Percentiles rank a stretch among this genome's conserved stretches.
phyloP scores from a whole-genome alignment of 2,797 vertebrate species.

The Bradypodion pumilum region DNA sequence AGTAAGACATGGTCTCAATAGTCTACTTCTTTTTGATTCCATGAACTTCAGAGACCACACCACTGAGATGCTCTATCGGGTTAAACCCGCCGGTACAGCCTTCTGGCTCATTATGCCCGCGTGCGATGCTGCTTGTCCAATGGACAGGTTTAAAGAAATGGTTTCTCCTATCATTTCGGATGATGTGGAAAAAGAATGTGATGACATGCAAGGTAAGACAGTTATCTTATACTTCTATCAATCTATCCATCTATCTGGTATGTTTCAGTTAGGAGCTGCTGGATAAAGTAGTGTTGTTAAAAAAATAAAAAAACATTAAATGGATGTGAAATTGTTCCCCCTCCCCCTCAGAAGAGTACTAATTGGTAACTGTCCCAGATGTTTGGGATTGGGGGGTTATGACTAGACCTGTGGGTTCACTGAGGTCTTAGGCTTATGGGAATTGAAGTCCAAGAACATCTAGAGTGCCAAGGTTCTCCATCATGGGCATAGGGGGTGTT shows the following conservation, averaged over 20 bases:
- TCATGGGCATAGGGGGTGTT: too few species aligned
- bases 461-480: too few species aligned
- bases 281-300: background rate
- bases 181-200: background rate
- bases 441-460: too few species aligned
- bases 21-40: background rate
- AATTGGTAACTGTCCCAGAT: background rate
- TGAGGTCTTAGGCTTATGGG: too few species aligned
- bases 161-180: background rate
- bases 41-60: background rate
- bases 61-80: conserved; percentile 10
- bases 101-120: background rate
- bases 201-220: background rate
- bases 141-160: background rate
- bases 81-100: background rate
- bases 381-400: background rate
- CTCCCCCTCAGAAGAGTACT: background rate
- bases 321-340: background rate
- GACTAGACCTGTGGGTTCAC: too few species aligned
- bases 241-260: background rate
- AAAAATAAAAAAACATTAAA: too few species aligned
- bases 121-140: background rate
- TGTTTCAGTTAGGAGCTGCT: background rate
- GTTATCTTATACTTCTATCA: background rate
- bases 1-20: background rate